Evolutionary conservation across 2,797 vertebrate genomes (phyloP).

Genomic region (Tenualosa thibaudeaui): DNA sequence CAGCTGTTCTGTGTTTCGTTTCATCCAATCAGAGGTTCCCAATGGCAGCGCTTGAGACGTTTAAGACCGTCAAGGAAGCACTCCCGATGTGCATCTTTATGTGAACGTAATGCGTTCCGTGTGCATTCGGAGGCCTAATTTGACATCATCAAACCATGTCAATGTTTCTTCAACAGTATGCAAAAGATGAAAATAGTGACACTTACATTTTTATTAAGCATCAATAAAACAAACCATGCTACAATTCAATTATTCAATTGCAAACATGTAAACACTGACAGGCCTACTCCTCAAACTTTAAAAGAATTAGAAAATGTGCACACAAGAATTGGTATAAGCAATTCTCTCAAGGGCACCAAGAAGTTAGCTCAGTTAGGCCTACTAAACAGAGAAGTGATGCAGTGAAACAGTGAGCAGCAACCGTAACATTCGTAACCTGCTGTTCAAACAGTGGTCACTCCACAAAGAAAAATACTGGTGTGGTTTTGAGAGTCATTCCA

Average conservation of each 20-base stretch:
- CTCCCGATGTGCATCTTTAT: conserved; percentile 5
- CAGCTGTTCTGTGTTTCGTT: neutral
- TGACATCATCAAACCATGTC: too few species aligned
- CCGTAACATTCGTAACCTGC: neutral
- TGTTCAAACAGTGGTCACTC: neutral
- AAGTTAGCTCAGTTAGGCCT: neutral
- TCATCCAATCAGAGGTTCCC: conserved; percentile 37
- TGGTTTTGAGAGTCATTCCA: neutral
- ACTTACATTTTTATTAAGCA: neutral
- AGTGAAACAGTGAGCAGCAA: neutral
- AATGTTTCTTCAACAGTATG: too few species aligned
- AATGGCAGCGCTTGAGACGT: neutral
- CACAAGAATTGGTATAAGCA: neutral
- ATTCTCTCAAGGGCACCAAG: conserved; percentile 10
- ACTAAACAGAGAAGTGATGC: neutral
- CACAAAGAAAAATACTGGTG: conserved; percentile 22
- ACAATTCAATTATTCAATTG: neutral
- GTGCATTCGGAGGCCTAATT: too few species aligned
- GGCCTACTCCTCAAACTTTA: neutral
- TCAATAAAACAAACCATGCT: neutral
- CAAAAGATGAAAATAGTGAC: neutral
- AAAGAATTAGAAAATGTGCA: conserved; percentile 1
- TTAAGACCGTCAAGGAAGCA: neutral
- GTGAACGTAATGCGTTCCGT: neutral
- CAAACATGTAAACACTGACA: conserved; percentile 20